phyloP scores from a whole-genome alignment of 2,113 vertebrate genomes.

The Recurvirostra avosetta region DNA sequence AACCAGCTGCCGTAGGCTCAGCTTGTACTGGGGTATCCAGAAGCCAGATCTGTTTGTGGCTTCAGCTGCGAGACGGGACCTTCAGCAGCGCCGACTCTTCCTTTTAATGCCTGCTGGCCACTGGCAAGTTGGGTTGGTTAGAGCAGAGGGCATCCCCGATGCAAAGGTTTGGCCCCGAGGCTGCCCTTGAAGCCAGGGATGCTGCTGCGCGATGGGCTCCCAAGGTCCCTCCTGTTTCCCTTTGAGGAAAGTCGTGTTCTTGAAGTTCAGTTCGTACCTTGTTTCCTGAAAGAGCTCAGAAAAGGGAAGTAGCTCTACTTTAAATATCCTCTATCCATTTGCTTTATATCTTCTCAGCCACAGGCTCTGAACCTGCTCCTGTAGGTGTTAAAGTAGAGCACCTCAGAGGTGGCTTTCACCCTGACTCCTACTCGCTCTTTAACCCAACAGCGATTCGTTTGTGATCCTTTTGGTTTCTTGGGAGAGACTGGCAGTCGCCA shows the following conservation, averaged over 20 bases:
- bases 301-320: background rate
- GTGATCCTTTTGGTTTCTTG: background rate
- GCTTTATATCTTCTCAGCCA: background rate
- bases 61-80: too few species aligned
- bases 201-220: background rate
- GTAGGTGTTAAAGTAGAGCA: background rate
- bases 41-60: background rate
- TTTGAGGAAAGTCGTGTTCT: background rate
- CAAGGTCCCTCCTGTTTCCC: background rate
- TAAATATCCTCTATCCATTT: background rate
- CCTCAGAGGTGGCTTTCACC: background rate
- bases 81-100: too few species aligned
- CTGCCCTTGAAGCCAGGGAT: background rate
- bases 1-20: accelerated
- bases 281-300: background rate
- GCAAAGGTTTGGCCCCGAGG: background rate
- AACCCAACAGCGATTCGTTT: background rate
- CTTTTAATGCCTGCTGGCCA: too few species aligned
- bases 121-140: too few species aligned
- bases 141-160: too few species aligned
- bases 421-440: background rate
- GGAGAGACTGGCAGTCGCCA: background rate
- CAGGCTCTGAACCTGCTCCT: background rate
- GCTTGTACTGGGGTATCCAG: background rate
- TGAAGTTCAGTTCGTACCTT: background rate